Evolutionary conservation across 1,140 invertebrate genomes (phyloP).

Genomic region (Drosophila erecta): DNA sequence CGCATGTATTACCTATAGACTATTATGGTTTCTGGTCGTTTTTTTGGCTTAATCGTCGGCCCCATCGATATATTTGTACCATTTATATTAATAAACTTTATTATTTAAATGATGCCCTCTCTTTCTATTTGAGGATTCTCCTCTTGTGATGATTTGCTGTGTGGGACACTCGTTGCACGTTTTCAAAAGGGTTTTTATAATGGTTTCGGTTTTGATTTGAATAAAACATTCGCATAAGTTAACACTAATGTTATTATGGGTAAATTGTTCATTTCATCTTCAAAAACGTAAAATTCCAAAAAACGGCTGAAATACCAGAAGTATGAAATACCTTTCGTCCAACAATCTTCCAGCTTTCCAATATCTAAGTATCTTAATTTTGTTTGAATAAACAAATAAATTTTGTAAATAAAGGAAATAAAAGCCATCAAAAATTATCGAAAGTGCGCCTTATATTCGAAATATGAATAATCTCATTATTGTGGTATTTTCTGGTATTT

Average conservation of each 20-base stretch:
- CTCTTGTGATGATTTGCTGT: not conserved
- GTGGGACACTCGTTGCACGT: not conserved
- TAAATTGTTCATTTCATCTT: too few species aligned
- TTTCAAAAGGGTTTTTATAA: not conserved
- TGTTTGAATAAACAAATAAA: not conserved
- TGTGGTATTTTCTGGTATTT: constrained; percentile 25
- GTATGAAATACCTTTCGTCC: too few species aligned
- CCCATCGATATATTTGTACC: constrained; percentile 39
- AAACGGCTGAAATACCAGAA: too few species aligned
- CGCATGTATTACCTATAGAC: constrained; percentile 23
- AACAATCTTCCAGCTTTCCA: too few species aligned
- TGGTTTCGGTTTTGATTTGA: not conserved
- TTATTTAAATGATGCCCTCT: constrained; percentile 17
- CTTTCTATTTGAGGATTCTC: constrained; percentile 7
- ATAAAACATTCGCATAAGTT: too few species aligned
- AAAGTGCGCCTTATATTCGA: not conserved
- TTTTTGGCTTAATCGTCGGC: constrained; percentile 23
- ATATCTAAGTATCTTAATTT: not conserved
- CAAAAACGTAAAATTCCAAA: too few species aligned
- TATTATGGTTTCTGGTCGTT: constrained; percentile 3
- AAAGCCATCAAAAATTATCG: not conserved
- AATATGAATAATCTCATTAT: not conserved
- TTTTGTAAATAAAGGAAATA: too few species aligned
- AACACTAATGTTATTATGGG: too few species aligned
- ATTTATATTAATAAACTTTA: constrained; percentile 41